phyloP scores from a whole-genome alignment of 2,797 vertebrate genomes.

The Heteromormyrus szaboi region DNA sequence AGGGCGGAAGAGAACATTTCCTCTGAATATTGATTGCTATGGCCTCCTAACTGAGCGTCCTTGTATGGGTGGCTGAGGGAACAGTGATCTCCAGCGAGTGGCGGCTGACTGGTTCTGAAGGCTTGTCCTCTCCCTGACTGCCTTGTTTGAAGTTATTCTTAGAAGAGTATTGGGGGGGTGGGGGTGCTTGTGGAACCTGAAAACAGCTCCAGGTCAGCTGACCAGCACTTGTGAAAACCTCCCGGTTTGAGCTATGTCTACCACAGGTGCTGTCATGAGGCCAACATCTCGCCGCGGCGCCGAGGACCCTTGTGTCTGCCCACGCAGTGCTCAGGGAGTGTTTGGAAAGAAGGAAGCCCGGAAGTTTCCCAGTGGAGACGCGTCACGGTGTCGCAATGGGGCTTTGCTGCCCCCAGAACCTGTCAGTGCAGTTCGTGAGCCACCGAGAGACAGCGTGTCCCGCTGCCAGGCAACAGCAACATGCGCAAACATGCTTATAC shows the following conservation, averaged over 20 bases:
- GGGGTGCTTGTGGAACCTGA: neutral
- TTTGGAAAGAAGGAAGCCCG: neutral
- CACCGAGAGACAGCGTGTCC: neutral
- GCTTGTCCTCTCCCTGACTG: neutral
- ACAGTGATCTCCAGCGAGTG: neutral
- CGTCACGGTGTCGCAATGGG: neutral
- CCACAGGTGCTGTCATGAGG: neutral
- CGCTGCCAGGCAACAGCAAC: neutral
- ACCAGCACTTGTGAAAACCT: neutral
- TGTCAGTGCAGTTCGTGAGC: neutral
- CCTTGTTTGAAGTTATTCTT: conserved; percentile 2
- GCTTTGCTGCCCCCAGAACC: neutral
- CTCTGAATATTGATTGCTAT: conserved; percentile 53
- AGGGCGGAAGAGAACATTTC: conserved; percentile 37
- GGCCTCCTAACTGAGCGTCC: conserved; percentile 42
- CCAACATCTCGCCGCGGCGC: neutral
- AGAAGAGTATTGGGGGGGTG: neutral
- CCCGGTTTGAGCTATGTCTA: neutral
- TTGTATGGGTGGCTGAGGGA: conserved; percentile 31
- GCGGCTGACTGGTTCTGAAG: conserved; percentile 21
- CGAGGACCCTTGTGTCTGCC: neutral
- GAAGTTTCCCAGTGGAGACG: neutral
- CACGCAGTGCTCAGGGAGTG: neutral
- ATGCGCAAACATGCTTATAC: neutral
- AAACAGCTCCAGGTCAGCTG: neutral